Percentiles rank a stretch among this genome's conserved stretches.
Conservation (phyloP, 2,113 vertebrate genomes). For the Thalassarche chlororhynchos region DNA sequence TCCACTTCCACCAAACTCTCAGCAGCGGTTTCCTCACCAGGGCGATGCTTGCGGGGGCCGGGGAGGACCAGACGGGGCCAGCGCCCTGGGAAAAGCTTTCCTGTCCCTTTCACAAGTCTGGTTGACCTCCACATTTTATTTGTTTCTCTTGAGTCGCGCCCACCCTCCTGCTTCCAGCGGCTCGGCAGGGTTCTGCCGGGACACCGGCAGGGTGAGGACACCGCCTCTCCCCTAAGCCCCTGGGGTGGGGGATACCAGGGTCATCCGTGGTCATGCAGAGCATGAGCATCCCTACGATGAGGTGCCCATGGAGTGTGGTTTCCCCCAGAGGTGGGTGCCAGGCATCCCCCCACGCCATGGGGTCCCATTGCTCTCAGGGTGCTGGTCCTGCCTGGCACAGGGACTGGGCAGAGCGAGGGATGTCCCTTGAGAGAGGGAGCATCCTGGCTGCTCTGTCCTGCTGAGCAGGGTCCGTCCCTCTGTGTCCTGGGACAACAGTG, state of each 20-base stretch:
- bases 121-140: not conserved
- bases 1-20: not conserved
- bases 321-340: not conserved
- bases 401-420: rapidly evolving
- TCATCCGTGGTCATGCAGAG: not conserved
- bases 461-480: not conserved
- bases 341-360: rapidly evolving
- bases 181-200: rapidly evolving
- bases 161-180: not conserved
- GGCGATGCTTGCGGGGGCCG: rapidly evolving
- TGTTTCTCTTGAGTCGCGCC: not conserved
- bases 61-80: not conserved
- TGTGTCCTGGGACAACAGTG: not conserved
- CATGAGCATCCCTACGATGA: not conserved
- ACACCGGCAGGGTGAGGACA: rapidly evolving
- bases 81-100: not conserved
- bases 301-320: not conserved
- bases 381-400: not conserved
- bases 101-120: not conserved
- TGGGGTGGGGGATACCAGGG: not conserved
- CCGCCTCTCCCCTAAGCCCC: not conserved
- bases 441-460: rapidly evolving
- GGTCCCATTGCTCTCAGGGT: not conserved
- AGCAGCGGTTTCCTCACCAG: not conserved
- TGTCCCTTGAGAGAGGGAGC: not conserved